Evolutionary conservation across 2,113 vertebrate genomes (phyloP).

Genomic region (Gila orcuttii): DNA sequence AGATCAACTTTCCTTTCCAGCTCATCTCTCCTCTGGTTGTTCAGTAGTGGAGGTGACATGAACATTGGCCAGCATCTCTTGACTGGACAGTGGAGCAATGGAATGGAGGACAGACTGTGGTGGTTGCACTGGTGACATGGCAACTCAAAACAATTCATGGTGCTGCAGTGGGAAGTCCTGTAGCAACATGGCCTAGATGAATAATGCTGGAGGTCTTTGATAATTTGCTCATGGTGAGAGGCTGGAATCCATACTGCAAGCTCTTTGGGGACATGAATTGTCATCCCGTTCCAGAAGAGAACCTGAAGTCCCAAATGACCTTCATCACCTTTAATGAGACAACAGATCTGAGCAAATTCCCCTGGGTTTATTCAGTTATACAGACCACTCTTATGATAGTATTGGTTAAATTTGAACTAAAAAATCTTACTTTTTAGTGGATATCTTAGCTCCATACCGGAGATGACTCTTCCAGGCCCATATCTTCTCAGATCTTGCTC

Average conservation of each 20-base stretch:
- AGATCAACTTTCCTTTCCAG: slow-evolving; percentile 43
- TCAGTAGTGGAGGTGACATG: slow-evolving; percentile 46
- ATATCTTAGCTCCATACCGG: slow-evolving; percentile 70
- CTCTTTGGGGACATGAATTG: slow-evolving; percentile 67
- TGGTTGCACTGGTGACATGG: slow-evolving; percentile 50
- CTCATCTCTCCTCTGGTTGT: slow-evolving; percentile 50
- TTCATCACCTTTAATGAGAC: slow-evolving; percentile 67
- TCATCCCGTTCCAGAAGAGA: slow-evolving; percentile 83
- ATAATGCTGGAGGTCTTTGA: slow-evolving; percentile 71
- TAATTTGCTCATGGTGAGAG: slow-evolving; percentile 71
- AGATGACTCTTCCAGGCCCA: slow-evolving; percentile 80
- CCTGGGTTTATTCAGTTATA: background rate
- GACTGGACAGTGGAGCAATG: slow-evolving; percentile 47
- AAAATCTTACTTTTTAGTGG: slow-evolving; percentile 71
- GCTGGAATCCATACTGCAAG: slow-evolving; percentile 78
- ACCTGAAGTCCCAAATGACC: slow-evolving; percentile 73
- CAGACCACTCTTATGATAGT: background rate
- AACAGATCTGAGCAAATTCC: background rate
- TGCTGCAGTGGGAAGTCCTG: slow-evolving; percentile 8
- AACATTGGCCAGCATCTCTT: slow-evolving; percentile 65
- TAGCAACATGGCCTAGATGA: slow-evolving; percentile 18
- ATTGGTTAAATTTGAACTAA: background rate
- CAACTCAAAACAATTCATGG: slow-evolving; percentile 11
- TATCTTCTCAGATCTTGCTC: slow-evolving; percentile 73
- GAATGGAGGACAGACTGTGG: slow-evolving; percentile 40